Conservation (phyloP, 2,797 vertebrate species). For the Telmatherina bonti region DNA sequence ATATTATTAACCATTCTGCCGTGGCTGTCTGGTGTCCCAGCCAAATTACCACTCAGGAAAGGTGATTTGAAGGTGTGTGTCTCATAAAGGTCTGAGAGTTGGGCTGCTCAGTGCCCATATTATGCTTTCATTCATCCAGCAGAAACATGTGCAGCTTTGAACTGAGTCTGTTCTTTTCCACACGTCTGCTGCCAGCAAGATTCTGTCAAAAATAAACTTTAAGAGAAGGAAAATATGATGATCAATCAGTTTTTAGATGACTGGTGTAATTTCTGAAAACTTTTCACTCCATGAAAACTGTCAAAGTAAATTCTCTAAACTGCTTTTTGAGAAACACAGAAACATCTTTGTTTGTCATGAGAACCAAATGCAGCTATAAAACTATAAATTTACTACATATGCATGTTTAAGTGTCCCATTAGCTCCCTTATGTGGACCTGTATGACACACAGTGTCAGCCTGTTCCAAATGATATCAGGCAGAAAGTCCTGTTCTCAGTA, state of each 20-base stretch:
- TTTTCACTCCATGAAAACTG: background rate
- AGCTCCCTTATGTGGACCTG: too few relatives aligned
- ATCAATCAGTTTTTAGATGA: background rate
- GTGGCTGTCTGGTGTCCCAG: conserved; percentile 6
- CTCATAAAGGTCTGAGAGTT: conserved; percentile 26
- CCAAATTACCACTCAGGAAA: conserved; percentile 47
- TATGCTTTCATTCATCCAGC: conserved; percentile 32
- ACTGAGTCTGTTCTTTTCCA: background rate
- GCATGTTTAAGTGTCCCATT: too few relatives aligned
- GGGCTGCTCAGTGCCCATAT: conserved; percentile 5
- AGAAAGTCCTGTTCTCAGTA: background rate
- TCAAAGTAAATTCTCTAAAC: background rate
- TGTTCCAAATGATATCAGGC: background rate
- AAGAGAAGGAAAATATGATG: background rate
- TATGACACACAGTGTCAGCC: background rate
- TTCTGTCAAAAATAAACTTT: background rate
- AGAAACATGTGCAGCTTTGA: conserved; percentile 35
- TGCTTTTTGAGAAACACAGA: too few relatives aligned
- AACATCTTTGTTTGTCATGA: too few relatives aligned
- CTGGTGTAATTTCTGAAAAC: background rate
- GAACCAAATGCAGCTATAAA: too few relatives aligned
- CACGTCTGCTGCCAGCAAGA: background rate
- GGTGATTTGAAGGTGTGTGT: conserved; percentile 30
- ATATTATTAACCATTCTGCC: conserved; percentile 43
- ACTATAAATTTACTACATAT: too few relatives aligned